These are phyloP conservation scores for Acleris holmiana DNA, from an alignment of 2,888 invertebrate species.

Conservation along the genomic window DNA sequence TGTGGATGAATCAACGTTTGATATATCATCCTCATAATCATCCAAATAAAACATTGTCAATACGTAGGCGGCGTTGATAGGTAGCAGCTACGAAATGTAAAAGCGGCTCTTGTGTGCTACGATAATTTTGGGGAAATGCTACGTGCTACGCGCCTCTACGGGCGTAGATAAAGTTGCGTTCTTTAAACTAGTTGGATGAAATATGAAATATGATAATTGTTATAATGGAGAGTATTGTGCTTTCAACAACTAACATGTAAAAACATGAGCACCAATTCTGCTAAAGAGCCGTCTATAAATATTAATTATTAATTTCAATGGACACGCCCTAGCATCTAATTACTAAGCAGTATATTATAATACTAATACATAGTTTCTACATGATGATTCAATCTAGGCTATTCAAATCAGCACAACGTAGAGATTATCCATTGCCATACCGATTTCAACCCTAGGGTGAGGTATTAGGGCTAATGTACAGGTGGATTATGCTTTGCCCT, in stretches of 20 bases:
- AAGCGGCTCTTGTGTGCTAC: constrained; percentile 15
- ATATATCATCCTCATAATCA: too few relatives aligned
- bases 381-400: constrained; percentile 19
- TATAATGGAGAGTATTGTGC: too few relatives aligned
- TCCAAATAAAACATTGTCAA: too few relatives aligned
- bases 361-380: constrained; percentile 7
- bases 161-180: constrained; percentile 4
- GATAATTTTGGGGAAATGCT: constrained; percentile 35
- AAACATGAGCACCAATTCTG: too few relatives aligned
- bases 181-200: neutral
- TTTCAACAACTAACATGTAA: too few relatives aligned
- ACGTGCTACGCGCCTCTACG: constrained; percentile 34
- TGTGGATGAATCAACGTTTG: too few relatives aligned
- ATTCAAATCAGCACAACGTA: constrained; percentile 25
- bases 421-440: neutral
- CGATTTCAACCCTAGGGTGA: neutral
- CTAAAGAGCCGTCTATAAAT: neutral
- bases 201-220: too few relatives aligned
- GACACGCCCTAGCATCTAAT: neutral
- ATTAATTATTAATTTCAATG: neutral
- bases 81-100: too few relatives aligned
- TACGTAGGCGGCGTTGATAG: too few relatives aligned
- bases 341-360: neutral
- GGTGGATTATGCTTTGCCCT: neutral
- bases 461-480: neutral